Conservation (phyloP, 2,113 vertebrate genomes). For the Dolichallabes microphthalmus region DNA sequence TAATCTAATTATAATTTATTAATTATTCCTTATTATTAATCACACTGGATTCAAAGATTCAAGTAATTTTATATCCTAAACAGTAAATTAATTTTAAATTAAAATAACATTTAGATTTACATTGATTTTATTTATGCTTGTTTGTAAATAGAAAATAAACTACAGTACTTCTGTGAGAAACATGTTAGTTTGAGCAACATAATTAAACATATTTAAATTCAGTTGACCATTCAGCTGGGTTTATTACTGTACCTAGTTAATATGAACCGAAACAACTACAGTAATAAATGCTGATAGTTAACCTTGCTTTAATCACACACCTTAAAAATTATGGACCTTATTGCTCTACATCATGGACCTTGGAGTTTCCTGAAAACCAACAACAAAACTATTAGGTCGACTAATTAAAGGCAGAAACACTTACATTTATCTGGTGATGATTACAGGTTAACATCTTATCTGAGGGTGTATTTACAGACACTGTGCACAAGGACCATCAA, state of each 20-base stretch:
- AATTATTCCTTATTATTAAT: not conserved
- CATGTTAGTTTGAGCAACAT: not conserved
- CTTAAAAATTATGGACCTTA: no score
- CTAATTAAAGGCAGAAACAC: not conserved
- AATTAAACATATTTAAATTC: not conserved
- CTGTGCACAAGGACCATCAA: not conserved
- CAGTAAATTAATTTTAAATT: not conserved
- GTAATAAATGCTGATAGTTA: not conserved
- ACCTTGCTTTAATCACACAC: not conserved
- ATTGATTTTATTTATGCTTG: not conserved
- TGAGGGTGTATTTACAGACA: not conserved
- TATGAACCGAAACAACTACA: not conserved
- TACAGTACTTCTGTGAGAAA: not conserved
- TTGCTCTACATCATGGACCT: no score
- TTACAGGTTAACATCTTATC: not conserved
- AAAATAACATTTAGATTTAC: not conserved
- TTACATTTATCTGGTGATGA: not conserved
- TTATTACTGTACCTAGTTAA: not conserved
- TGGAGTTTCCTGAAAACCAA: no score
- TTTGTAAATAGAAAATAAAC: not conserved
- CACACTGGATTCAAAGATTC: not conserved
- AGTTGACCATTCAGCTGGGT: not conserved
- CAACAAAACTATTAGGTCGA: not conserved
- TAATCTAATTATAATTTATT: not conserved
- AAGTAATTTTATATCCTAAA: not conserved